phyloP scores from a whole-genome alignment of 2,888 invertebrate species.

The Zootermopsis nevadensis region DNA sequence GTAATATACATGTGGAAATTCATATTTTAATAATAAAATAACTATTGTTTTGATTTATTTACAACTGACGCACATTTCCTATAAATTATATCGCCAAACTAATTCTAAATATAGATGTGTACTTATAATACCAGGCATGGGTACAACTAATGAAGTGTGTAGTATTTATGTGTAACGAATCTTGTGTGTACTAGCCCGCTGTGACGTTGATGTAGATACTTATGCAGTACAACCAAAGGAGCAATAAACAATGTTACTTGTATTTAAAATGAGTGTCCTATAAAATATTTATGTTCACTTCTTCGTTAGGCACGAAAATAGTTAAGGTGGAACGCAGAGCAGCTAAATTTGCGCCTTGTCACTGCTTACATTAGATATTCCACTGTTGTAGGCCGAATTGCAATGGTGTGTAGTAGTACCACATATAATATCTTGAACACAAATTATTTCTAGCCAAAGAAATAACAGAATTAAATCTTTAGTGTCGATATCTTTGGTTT shows the following conservation, averaged over 20 bases:
- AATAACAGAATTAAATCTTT: no score
- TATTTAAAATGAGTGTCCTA: not conserved
- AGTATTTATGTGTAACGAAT: not conserved
- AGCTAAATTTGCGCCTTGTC: not conserved
- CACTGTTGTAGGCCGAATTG: not conserved
- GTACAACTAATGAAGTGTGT: not conserved
- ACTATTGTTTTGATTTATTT: not conserved
- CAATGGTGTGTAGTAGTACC: no score
- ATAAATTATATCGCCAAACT: not conserved
- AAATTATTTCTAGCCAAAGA: no score
- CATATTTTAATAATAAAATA: conserved; percentile 9
- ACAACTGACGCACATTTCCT: conserved; percentile 15
- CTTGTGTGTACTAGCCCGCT: not conserved
- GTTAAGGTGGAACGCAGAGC: not conserved
- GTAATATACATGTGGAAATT: not conserved
- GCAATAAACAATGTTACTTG: conserved; percentile 15
- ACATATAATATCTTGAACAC: no score
- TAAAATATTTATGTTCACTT: not conserved
- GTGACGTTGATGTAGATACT: not conserved
- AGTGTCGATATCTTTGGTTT: no score
- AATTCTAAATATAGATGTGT: conserved; percentile 4
- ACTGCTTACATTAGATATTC: not conserved
- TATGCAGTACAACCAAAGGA: conserved; percentile 7
- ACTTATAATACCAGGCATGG: not conserved
- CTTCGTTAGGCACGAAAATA: not conserved